Conservation (phyloP, 2,888 invertebrate genomes). For the Villa cingulata region DNA sequence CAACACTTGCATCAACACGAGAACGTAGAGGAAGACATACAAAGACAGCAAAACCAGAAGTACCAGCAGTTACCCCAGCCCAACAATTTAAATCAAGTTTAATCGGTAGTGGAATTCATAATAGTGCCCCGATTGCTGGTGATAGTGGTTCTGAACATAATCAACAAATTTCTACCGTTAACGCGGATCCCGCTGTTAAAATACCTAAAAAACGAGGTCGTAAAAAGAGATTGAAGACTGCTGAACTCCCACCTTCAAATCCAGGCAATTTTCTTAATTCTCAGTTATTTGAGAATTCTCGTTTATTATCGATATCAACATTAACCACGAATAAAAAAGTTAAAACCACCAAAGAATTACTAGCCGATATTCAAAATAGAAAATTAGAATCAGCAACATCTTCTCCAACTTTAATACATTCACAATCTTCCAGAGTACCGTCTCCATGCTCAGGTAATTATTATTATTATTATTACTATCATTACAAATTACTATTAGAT, state of each 20-base stretch:
- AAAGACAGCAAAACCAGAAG: too few relatives aligned
- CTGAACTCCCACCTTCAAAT: constrained; percentile 29
- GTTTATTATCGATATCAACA: constrained; percentile 12
- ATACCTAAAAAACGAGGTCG: constrained; percentile 31
- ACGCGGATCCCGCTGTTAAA: constrained; percentile 2
- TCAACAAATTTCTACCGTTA: not conserved
- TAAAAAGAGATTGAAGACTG: constrained; percentile 34
- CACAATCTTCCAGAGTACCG: constrained; percentile 18
- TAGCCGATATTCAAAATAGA: constrained; percentile 33
- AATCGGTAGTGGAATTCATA: not conserved
- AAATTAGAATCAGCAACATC: constrained; percentile 21
- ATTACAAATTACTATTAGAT: too few relatives aligned
- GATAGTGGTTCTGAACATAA: not conserved
- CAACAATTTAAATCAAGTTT: not conserved
- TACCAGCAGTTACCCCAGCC: too few relatives aligned
- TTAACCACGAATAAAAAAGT: constrained; percentile 35
- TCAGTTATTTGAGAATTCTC: constrained; percentile 24
- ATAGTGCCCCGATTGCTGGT: not conserved
- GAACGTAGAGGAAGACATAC: too few relatives aligned
- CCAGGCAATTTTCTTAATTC: constrained; percentile 20
- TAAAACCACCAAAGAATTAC: constrained; percentile 34
- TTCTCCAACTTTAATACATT: constrained; percentile 18
- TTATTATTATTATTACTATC: too few relatives aligned
- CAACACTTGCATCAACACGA: too few relatives aligned
- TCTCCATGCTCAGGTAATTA: constrained; percentile 31